Percentiles rank a stretch among this genome's conserved stretches.
These are phyloP conservation scores for Taeniopygia guttata DNA, from an alignment of 2,797 vertebrate genomes.

Conservation along the genomic window DNA sequence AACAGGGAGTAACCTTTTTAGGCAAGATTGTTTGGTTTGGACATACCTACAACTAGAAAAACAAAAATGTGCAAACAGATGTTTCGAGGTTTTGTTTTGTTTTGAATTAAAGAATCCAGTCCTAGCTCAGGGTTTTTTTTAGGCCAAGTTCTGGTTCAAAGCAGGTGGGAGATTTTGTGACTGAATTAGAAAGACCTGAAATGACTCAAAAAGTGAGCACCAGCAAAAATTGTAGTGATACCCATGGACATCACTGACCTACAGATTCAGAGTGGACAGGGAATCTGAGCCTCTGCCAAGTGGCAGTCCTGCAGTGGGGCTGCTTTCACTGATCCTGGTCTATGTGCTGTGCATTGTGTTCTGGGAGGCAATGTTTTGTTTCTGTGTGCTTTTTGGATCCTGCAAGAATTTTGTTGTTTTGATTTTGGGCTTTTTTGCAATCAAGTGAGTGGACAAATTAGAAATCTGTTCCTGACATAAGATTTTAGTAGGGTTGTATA, in stretches of 20 bases:
- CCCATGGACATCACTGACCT: no score
- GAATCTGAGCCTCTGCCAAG: not conserved
- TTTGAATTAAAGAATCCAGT: constrained; percentile 18
- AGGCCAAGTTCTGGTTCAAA: constrained; percentile 14
- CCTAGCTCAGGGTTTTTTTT: not conserved
- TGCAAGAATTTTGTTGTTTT: not conserved
- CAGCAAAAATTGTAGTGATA: not conserved
- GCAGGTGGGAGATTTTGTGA: not conserved
- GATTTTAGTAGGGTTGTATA: not conserved
- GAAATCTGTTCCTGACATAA: not conserved
- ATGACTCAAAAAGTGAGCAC: not conserved
- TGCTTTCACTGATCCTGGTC: not conserved
- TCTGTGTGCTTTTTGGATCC: not conserved
- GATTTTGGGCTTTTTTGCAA: not conserved
- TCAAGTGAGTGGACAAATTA: not conserved
- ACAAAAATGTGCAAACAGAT: constrained; percentile 20
- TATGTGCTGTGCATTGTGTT: not conserved
- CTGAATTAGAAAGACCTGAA: not conserved
- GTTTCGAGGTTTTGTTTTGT: constrained; percentile 30
- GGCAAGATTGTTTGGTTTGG: constrained; percentile 39
- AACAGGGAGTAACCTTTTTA: not conserved
- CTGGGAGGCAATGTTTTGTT: not conserved
- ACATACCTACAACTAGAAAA: not conserved
- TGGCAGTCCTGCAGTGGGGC: not conserved
- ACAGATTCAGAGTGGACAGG: no score